Conservation (phyloP, 2,797 vertebrate genomes). For the Poeciliopsis turneri region DNA sequence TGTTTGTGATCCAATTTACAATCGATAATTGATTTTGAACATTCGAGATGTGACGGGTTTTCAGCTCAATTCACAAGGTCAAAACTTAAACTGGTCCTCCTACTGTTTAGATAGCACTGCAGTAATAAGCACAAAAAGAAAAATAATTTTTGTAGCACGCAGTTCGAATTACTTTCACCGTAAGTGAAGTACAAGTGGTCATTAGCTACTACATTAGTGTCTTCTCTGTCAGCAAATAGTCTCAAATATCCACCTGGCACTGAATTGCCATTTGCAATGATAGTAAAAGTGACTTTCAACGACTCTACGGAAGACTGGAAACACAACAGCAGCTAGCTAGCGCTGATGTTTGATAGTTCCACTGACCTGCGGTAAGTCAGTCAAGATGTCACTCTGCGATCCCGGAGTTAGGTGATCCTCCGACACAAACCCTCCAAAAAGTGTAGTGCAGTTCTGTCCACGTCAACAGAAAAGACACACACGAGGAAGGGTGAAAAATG, state of each 20-base stretch:
- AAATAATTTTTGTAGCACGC: background rate
- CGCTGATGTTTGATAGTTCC: background rate
- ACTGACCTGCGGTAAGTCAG: constrained; percentile 24
- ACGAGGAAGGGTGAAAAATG: accelerated
- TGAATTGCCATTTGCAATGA: background rate
- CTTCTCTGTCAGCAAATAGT: background rate
- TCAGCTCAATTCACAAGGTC: background rate
- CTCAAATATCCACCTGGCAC: constrained; percentile 13
- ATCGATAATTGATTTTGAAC: background rate
- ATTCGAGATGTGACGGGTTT: background rate
- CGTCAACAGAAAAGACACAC: background rate
- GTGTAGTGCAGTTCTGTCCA: background rate
- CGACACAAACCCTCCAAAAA: background rate
- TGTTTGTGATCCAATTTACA: background rate
- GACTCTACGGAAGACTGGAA: background rate
- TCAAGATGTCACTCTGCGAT: background rate
- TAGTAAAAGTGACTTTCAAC: background rate
- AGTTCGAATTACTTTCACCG: constrained; percentile 5
- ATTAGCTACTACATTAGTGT: background rate
- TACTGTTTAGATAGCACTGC: background rate
- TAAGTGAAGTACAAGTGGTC: background rate
- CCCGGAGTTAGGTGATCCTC: too few species aligned
- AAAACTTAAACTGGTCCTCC: background rate
- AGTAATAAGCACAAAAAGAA: background rate
- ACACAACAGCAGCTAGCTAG: constrained; percentile 12